A percentile compares a stretch with the other conserved stretches of the same genome.
Evolutionary conservation across 1,140 invertebrate species (phyloP).

Genomic region (Eupeodes corollae): DNA sequence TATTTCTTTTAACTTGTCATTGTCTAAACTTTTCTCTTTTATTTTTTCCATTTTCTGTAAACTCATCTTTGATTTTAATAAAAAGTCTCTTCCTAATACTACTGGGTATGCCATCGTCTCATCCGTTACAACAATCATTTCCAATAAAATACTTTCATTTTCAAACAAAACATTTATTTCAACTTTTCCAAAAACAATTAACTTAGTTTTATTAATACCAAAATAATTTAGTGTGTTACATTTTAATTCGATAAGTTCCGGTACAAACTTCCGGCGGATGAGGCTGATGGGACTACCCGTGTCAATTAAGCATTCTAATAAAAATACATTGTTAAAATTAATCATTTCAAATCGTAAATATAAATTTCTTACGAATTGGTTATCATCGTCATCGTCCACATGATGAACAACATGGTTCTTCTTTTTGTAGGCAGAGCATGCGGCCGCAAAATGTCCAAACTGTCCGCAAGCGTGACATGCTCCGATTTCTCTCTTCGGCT

Average conservation of each 20-base stretch:
- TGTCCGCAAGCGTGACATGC: not conserved
- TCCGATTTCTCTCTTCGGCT: constrained; percentile 3
- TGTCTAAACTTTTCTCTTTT: not conserved
- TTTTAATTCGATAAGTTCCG: not conserved
- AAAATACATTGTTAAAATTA: not conserved
- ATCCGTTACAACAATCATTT: constrained; percentile 9
- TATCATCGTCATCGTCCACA: too few species aligned
- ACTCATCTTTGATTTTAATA: not conserved
- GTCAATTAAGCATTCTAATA: not conserved
- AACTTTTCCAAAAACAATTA: constrained; percentile 1
- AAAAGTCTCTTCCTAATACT: too few species aligned
- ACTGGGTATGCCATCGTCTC: constrained; percentile 7
- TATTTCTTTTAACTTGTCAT: not conserved
- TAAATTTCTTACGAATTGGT: constrained; percentile 2
- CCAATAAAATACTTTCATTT: constrained; percentile 1
- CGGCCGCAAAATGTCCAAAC: not conserved
- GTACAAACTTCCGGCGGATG: not conserved
- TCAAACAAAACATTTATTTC: not conserved
- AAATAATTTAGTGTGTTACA: not conserved
- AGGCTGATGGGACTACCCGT: not conserved
- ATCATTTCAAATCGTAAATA: not conserved
- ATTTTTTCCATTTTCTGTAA: not conserved
- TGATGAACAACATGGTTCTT: too few species aligned
- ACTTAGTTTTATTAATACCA: constrained; percentile 1
- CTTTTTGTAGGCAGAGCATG: not conserved